Conservation (phyloP, 2,888 invertebrate species). For the Cheilosia urbana region DNA sequence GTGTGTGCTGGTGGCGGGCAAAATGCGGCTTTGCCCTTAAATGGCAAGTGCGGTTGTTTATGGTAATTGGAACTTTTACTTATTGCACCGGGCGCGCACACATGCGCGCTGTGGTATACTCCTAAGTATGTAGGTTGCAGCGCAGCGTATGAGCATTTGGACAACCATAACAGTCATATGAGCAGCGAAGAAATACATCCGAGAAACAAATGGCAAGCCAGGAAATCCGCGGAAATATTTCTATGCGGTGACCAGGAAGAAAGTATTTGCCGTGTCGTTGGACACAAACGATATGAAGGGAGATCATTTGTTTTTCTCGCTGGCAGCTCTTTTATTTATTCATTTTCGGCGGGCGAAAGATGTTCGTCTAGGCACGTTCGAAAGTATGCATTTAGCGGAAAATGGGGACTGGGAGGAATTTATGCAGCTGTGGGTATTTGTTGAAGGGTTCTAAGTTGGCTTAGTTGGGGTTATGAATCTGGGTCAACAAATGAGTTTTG, state of each 20-base stretch:
- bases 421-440: too few species aligned
- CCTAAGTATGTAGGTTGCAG: slow-evolving; percentile 64
- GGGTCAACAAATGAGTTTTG: too few species aligned
- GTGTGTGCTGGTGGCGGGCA: slow-evolving; percentile 48
- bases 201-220: slow-evolving; percentile 26
- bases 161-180: slow-evolving; percentile 66
- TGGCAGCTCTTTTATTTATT: slow-evolving; percentile 12
- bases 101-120: slow-evolving; percentile 20
- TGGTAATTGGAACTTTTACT: slow-evolving; percentile 76
- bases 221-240: slow-evolving; percentile 55
- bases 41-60: slow-evolving; percentile 75
- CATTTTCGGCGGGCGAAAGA: not conserved
- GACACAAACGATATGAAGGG: slow-evolving; percentile 37
- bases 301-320: slow-evolving; percentile 42
- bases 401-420: not conserved
- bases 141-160: slow-evolving; percentile 48
- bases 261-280: slow-evolving; percentile 50
- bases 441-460: too few species aligned
- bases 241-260: slow-evolving; percentile 58
- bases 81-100: slow-evolving; percentile 57
- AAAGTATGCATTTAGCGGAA: slow-evolving; percentile 3
- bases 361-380: not conserved
- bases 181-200: slow-evolving; percentile 29
- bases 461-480: too few species aligned
- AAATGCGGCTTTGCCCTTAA: slow-evolving; percentile 73